Evolutionary conservation across 1,140 invertebrate genomes (phyloP).

Genomic region (Anoplolepis gracilipes): DNA sequence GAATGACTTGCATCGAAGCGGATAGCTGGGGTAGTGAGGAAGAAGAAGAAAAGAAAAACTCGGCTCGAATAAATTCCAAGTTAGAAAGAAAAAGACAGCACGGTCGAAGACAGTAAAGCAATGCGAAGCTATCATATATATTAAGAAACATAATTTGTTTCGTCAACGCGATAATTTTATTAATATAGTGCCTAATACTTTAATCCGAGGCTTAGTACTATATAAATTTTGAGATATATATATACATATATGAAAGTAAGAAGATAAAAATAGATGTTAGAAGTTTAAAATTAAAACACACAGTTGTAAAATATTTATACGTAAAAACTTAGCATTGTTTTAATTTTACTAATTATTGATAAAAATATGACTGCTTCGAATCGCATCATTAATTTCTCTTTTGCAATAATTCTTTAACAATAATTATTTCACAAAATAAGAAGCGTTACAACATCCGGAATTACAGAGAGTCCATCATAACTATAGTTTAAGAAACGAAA

Average conservation of each 20-base stretch:
- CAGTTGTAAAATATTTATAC: not conserved
- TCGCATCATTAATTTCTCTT: not conserved
- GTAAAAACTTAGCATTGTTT: not conserved
- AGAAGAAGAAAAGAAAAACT: slow-evolving; percentile 52
- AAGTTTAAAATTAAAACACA: not conserved
- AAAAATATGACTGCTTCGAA: not conserved
- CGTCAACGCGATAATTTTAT: slow-evolving; percentile 51
- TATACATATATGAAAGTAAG: not conserved
- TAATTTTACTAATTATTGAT: not conserved
- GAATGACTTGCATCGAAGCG: slow-evolving; percentile 80
- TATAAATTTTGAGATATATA: slow-evolving; percentile 5
- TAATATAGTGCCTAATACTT: slow-evolving; percentile 36
- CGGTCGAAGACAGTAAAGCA: slow-evolving; percentile 46
- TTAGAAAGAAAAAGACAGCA: not conserved
- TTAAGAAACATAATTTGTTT: slow-evolving; percentile 57
- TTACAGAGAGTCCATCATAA: slow-evolving; percentile 45
- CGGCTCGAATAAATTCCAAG: slow-evolving; percentile 4
- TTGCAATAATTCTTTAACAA: not conserved
- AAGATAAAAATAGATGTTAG: not conserved
- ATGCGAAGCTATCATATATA: slow-evolving; percentile 37
- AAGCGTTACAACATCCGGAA: not conserved
- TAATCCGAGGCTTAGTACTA: not conserved
- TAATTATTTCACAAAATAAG: not conserved
- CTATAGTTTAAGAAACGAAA: slow-evolving; percentile 56
- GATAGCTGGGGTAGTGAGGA: slow-evolving; percentile 58